These are phyloP conservation scores for Nannospalax galili DNA, from an alignment of 2,113 vertebrate species.

Conservation along the genomic window DNA sequence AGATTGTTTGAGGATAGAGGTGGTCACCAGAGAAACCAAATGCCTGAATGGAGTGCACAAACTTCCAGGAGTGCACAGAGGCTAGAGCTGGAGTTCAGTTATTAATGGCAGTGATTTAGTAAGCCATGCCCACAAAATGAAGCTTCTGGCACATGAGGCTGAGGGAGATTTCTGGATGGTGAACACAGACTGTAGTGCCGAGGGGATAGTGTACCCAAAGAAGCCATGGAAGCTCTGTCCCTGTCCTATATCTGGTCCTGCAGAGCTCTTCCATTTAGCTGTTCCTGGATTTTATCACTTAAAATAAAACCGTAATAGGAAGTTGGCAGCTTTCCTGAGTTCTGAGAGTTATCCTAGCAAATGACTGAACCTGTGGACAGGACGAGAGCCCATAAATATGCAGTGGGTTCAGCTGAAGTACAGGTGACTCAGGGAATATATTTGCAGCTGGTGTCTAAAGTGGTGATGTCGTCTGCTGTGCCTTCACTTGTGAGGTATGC, in stretches of 20 bases:
- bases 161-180: neutral
- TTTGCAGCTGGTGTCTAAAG: neutral
- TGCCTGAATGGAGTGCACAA: neutral
- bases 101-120: neutral
- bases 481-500: neutral
- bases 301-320: neutral
- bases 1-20: neutral
- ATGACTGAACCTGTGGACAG: neutral
- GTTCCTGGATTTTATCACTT: neutral
- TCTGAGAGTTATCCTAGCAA: neutral
- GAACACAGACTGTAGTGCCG: neutral
- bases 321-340: neutral
- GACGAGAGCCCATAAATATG: neutral
- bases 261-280: neutral
- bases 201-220: neutral
- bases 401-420: neutral
- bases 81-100: neutral
- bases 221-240: neutral
- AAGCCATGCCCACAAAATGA: neutral
- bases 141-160: neutral
- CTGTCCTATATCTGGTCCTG: neutral
- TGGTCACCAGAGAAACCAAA: neutral
- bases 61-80: neutral
- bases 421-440: neutral
- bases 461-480: neutral